Percentiles rank a stretch among this genome's conserved stretches.
These are phyloP conservation scores for Heliconius ismenius DNA, from an alignment of 2,888 invertebrate species.

Conservation along the genomic window DNA sequence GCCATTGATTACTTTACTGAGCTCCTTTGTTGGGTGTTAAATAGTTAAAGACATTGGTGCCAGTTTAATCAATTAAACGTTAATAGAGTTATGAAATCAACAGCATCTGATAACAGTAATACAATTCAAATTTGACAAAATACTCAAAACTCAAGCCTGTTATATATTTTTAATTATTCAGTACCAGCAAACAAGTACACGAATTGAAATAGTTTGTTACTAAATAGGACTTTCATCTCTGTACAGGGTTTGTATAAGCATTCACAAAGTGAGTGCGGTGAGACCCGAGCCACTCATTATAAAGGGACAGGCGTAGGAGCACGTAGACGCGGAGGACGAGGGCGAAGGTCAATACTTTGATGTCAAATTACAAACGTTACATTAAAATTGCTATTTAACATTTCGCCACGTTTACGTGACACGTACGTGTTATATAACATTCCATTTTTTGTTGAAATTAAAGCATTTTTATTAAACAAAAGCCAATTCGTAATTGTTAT, in stretches of 20 bases:
- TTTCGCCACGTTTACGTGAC: neutral
- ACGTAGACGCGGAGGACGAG: constrained; percentile 17
- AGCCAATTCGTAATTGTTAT: neutral
- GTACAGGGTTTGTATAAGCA: constrained; percentile 12
- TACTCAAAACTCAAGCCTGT: too few relatives aligned
- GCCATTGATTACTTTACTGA: too few relatives aligned
- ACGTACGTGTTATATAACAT: neutral
- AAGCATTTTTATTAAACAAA: neutral
- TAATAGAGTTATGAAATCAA: neutral
- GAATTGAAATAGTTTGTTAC: constrained; percentile 19
- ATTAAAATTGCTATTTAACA: constrained; percentile 7
- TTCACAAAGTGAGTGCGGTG: constrained; percentile 25
- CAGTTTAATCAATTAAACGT: neutral
- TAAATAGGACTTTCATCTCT: constrained; percentile 2
- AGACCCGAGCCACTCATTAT: constrained; percentile 34
- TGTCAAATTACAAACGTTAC: constrained; percentile 31
- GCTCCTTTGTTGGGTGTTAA: neutral
- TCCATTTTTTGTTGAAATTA: neutral
- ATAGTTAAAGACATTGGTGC: neutral
- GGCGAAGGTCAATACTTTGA: constrained; percentile 36
- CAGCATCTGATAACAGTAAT: neutral
- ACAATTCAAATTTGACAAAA: neutral
- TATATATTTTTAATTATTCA: neutral
- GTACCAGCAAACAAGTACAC: neutral
- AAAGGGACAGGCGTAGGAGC: constrained; percentile 28